Percentiles rank a stretch among this genome's conserved stretches.
These are phyloP conservation scores for Aphelinus atriplicis DNA, from an alignment of 1,140 invertebrate species.

Conservation along the genomic window DNA sequence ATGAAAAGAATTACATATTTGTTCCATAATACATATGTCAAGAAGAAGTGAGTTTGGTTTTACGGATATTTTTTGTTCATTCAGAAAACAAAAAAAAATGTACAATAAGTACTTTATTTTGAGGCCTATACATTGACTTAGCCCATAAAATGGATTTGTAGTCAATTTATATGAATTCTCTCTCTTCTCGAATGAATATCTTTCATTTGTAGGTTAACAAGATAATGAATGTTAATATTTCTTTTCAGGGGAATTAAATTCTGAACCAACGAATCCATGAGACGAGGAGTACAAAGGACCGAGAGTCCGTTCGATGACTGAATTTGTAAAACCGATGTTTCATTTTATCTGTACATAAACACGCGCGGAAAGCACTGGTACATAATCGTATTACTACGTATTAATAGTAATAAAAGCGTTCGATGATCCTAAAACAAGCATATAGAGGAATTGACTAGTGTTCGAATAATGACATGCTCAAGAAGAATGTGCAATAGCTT, in stretches of 20 bases:
- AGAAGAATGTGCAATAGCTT: slow-evolving; percentile 50
- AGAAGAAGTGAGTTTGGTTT: too few species aligned
- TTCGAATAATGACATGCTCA: slow-evolving; percentile 34
- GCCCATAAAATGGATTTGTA: too few species aligned
- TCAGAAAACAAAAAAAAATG: too few species aligned
- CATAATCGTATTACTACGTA: slow-evolving; percentile 57
- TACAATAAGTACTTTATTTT: too few species aligned
- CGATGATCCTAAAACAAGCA: slow-evolving; percentile 32
- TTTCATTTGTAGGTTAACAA: too few species aligned
- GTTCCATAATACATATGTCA: too few species aligned
- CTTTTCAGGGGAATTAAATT: slow-evolving; percentile 48
- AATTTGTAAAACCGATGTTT: slow-evolving; percentile 44
- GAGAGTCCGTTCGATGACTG: slow-evolving; percentile 46
- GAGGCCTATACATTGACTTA: too few species aligned
- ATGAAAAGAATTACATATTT: too few species aligned
- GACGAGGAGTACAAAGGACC: slow-evolving; percentile 41
- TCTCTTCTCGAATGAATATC: too few species aligned
- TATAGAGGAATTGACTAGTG: slow-evolving; percentile 47
- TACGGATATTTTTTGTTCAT: too few species aligned
- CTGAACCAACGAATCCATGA: slow-evolving; percentile 48
- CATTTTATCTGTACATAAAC: slow-evolving; percentile 49
- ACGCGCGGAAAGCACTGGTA: slow-evolving; percentile 48
- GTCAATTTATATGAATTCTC: too few species aligned
- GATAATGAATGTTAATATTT: neutral
- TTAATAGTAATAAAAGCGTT: slow-evolving; percentile 44